Evolutionary conservation across 2,888 invertebrate species (phyloP), one percentile per base, ranked within the genome.

Genomic region (Troides oblongomaculatus): DNA sequence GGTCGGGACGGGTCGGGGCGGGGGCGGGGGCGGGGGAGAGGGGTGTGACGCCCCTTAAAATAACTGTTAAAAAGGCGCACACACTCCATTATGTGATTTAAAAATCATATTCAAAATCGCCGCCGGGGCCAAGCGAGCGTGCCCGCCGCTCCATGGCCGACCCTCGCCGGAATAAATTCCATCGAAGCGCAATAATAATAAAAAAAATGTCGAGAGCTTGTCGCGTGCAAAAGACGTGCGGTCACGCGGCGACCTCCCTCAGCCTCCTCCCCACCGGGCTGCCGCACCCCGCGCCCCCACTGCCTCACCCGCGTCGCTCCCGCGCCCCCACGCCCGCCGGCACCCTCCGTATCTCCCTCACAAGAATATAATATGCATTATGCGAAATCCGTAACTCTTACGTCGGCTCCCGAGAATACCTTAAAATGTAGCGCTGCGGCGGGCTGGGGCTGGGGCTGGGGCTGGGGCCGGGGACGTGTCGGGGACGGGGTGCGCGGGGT

Each of bases 311-410:
- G 30, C 30, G 30, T 3, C 30, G 5, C 30, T 21, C 30, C 30
- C 30, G 30, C 30, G 30, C 30, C 30, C 74, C 74, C 74, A 74
- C 78, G 74, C 76, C 71, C 76, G 71, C 78, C 73, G 76, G 74
- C 72, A 72, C 77, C 76, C 77, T 75, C 72, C 66, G 69, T 68
- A 66, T 70, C 73, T 70, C 73, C 75, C 76, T 69, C 74, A 78
- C 81, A 77, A 84, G 86, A 89, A 91, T 91, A 91, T 91, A 91
- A 90, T 90, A 92, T 92, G 92, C 92, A 92, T 92, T 92, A 92
- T 92, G 92, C 92, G 92, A 92, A 91, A 92, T 92, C 90, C 91
- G 90, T 91, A 90, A 90, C 90, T 92, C 91, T 89, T 88, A 86
- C 87, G 87, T 85, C 81, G 83, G 84, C 81, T 84, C 85, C 81